Evolutionary conservation across 2,888 invertebrate species (phyloP).

Genomic region (Lycophotia porphyrea): DNA sequence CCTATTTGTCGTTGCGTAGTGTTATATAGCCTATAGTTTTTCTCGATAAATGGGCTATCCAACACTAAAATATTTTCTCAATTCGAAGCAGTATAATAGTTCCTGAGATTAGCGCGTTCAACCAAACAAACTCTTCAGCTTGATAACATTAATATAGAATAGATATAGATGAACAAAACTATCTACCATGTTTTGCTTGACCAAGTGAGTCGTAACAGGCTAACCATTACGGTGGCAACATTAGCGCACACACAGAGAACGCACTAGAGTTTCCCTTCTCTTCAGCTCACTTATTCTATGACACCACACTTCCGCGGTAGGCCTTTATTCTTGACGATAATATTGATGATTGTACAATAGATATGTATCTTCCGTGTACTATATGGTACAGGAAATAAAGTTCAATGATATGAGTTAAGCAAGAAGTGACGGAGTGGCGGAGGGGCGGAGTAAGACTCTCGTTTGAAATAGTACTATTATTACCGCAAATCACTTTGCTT

Average conservation of each 20-base stretch:
- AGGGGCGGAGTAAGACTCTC: background rate
- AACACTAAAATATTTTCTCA: too few species aligned
- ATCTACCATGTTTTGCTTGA: background rate
- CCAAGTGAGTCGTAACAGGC: background rate
- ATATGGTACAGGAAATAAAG: constrained; percentile 48
- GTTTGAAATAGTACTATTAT: background rate
- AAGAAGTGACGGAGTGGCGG: background rate
- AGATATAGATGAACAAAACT: too few species aligned
- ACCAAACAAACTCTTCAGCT: too few species aligned
- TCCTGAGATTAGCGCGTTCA: too few species aligned
- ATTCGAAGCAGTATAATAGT: too few species aligned
- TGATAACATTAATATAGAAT: too few species aligned
- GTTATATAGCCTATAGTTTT: too few species aligned
- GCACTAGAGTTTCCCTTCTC: background rate
- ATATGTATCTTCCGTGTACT: constrained; percentile 36
- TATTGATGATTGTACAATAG: constrained; percentile 37
- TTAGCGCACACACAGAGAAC: background rate
- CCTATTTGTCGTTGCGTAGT: too few species aligned
- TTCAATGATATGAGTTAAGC: constrained; percentile 28
- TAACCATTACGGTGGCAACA: background rate
- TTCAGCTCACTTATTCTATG: background rate
- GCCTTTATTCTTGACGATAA: constrained; percentile 46
- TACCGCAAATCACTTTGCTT: background rate
- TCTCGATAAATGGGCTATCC: too few species aligned
- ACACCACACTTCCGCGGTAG: constrained; percentile 40